These are phyloP conservation scores for Pachliopta kotzebuea DNA, from an alignment of 2,888 invertebrate species.

Conservation along the genomic window DNA sequence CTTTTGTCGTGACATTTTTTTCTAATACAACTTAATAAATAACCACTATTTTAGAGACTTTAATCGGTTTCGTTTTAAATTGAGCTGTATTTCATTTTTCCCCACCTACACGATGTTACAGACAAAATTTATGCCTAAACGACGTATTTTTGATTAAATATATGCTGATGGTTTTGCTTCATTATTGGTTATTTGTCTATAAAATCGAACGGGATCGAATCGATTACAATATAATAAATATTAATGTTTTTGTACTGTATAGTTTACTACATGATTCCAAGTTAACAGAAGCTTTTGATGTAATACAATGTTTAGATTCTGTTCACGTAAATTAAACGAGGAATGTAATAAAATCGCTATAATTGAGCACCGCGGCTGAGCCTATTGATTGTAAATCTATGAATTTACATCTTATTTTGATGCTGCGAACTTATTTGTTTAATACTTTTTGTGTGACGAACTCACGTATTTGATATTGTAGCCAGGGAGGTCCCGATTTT, in stretches of 20 bases:
- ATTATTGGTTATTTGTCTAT: conserved; percentile 44
- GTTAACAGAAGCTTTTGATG: conserved; percentile 43
- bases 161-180: conserved; percentile 26
- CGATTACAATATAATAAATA: conserved; percentile 26
- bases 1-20: background rate
- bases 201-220: conserved; percentile 36
- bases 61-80: conserved; percentile 27
- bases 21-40: conserved; percentile 10
- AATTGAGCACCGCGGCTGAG: conserved; percentile 53
- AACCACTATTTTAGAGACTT: conserved; percentile 18
- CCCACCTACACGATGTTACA: conserved; percentile 25
- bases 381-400: conserved; percentile 67
- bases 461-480: conserved; percentile 34
- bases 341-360: conserved; percentile 59
- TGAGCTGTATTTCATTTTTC: conserved; percentile 27
- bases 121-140: conserved; percentile 27
- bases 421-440: conserved; percentile 50
- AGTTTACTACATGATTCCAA: conserved; percentile 41
- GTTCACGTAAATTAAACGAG: conserved; percentile 43
- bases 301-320: conserved; percentile 40
- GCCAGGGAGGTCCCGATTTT: conserved; percentile 26
- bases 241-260: conserved; percentile 25
- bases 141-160: conserved; percentile 28
- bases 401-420: conserved; percentile 64
- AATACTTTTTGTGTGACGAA: conserved; percentile 44